These are phyloP conservation scores for Disparrhopalites patrizii DNA, from an alignment of 2,888 invertebrate genomes.

Conservation along the genomic window DNA sequence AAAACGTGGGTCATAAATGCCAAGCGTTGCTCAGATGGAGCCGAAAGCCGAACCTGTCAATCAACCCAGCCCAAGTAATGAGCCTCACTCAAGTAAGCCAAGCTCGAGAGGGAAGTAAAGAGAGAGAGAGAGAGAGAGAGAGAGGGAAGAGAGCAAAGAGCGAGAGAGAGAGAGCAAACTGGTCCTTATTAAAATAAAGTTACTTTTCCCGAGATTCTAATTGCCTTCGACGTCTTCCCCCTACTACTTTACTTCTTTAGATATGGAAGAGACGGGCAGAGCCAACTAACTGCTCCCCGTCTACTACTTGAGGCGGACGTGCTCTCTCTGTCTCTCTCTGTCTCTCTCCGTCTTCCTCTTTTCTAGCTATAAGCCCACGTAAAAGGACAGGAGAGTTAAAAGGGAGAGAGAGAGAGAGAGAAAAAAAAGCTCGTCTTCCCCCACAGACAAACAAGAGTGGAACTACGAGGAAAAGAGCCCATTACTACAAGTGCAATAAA, in stretches of 20 bases:
- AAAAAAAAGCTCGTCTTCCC: neutral
- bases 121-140: too few relatives aligned
- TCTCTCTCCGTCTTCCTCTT: conserved; percentile 5
- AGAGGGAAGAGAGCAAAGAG: too few relatives aligned
- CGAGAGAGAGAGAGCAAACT: neutral
- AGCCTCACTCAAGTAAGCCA: conserved; percentile 30
- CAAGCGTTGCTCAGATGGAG: conserved; percentile 30
- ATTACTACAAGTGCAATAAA: conserved; percentile 28
- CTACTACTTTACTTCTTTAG: too few relatives aligned
- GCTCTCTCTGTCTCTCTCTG: neutral
- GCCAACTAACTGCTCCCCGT: neutral
- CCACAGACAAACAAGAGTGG: neutral
- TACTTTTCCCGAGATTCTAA: conserved; percentile 27
- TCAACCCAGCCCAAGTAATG: conserved; percentile 44
- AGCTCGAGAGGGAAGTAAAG: conserved; percentile 3
- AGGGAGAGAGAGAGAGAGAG: too few relatives aligned
- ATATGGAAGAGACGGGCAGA: too few relatives aligned
- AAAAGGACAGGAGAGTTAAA: too few relatives aligned
- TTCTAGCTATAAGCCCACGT: conserved; percentile 7
- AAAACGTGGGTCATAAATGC: conserved; percentile 30
- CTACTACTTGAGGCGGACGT: too few relatives aligned
- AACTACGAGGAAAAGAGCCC: conserved; percentile 2
- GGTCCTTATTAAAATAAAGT: conserved; percentile 28
- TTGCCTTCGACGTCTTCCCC: conserved; percentile 26
- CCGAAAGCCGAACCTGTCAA: conserved; percentile 43